A percentile compares a stretch with the other conserved stretches of the same genome.
Conservation (phyloP, 2,797 vertebrate genomes). For the Emydoidea blandingii region DNA sequence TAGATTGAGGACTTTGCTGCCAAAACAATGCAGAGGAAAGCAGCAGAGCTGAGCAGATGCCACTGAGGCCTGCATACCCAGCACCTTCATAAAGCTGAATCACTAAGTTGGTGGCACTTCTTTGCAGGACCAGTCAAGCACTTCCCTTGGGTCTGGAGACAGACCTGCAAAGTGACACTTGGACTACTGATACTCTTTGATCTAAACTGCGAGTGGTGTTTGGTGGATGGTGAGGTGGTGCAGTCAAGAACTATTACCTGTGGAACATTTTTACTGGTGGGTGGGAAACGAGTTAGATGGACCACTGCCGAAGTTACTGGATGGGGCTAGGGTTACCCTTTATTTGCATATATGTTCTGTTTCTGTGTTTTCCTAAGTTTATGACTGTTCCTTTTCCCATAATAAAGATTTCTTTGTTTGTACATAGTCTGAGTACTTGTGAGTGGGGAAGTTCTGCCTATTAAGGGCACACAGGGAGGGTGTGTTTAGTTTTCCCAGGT, state of each 20-base stretch:
- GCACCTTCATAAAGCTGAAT: background rate
- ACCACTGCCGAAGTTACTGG: background rate
- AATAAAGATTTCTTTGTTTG: background rate
- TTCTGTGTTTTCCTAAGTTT: fast-evolving
- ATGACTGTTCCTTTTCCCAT: background rate
- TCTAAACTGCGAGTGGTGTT: background rate
- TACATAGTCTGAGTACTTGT: no score
- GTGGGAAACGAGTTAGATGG: background rate
- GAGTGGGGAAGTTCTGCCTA: background rate
- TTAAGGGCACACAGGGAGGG: background rate
- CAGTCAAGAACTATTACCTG: background rate
- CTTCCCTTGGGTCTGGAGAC: background rate
- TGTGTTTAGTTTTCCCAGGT: background rate
- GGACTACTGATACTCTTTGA: background rate
- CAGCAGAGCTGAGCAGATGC: background rate
- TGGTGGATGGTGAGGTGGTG: fast-evolving
- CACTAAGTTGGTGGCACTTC: background rate
- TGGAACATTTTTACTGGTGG: fast-evolving
- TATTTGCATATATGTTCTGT: background rate
- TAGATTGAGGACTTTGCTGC: background rate
- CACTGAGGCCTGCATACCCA: background rate
- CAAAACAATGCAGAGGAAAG: background rate
- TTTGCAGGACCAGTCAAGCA: background rate
- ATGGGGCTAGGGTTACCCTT: background rate
- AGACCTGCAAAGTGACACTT: background rate